Percentiles rank a stretch among this genome's conserved stretches.
Evolutionary conservation across 1,140 invertebrate species (phyloP).

Genomic region (Riptortus pedestris): DNA sequence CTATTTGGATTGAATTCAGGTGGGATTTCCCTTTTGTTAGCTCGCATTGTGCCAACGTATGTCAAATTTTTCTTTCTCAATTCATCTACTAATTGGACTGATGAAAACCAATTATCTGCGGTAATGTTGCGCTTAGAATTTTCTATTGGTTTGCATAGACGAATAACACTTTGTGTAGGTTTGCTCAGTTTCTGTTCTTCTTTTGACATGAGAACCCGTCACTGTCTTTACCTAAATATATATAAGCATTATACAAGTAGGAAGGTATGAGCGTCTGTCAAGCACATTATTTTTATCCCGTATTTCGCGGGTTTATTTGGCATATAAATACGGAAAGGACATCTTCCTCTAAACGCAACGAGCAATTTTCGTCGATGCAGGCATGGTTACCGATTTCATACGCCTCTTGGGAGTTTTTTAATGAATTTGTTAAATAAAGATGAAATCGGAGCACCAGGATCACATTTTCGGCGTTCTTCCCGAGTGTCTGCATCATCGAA

Average conservation of each 20-base stretch:
- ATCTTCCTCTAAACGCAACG: not conserved
- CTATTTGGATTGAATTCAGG: slow-evolving; percentile 12
- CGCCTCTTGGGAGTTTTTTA: not conserved
- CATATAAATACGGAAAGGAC: not conserved
- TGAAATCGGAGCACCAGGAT: not conserved
- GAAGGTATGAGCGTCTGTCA: not conserved
- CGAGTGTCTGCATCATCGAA: not conserved
- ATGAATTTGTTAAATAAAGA: not conserved
- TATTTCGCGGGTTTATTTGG: not conserved
- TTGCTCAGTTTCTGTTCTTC: not conserved
- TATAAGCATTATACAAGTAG: not conserved
- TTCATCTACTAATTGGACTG: slow-evolving; percentile 32
- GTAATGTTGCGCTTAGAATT: slow-evolving; percentile 34
- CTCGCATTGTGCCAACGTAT: slow-evolving; percentile 34
- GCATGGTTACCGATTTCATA: not conserved
- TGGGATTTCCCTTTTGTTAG: slow-evolving; percentile 30
- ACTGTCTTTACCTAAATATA: not conserved
- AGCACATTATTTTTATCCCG: not conserved
- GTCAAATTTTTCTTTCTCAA: slow-evolving; percentile 32
- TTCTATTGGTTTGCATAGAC: slow-evolving; percentile 29
- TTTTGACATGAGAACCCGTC: too few relatives aligned
- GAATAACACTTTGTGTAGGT: slow-evolving; percentile 30
- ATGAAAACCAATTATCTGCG: slow-evolving; percentile 36
- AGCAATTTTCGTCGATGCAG: not conserved
- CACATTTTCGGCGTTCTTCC: not conserved